These are phyloP conservation scores for Brachyptera risi DNA, from an alignment of 2,888 invertebrate species.

Conservation along the genomic window DNA sequence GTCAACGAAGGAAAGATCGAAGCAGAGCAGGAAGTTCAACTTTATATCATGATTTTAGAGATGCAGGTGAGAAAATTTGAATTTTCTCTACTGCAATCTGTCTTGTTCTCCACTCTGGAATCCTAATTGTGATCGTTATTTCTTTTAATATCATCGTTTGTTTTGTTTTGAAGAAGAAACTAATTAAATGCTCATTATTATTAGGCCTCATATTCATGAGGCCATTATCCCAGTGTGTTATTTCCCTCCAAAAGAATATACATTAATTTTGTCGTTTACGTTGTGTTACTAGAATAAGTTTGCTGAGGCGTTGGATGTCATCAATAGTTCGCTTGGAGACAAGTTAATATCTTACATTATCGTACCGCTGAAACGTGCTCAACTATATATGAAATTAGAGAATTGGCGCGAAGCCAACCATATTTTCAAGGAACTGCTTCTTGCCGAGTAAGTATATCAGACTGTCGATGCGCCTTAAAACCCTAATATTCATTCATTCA, in stretches of 20 bases:
- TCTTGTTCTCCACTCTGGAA: too few species aligned
- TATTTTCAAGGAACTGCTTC: constrained; percentile 61
- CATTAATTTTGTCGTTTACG: too few species aligned
- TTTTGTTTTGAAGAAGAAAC: too few species aligned
- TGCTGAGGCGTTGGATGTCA: constrained; percentile 72
- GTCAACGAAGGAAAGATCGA: constrained; percentile 83
- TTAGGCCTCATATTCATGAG: too few species aligned
- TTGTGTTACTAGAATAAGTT: constrained; percentile 67
- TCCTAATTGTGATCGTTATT: too few species aligned
- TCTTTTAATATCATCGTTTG: too few species aligned
- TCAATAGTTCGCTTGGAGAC: constrained; percentile 71
- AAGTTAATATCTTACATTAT: constrained; percentile 64
- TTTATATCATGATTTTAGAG: constrained; percentile 85
- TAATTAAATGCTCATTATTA: too few species aligned
- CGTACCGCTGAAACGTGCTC: constrained; percentile 62
- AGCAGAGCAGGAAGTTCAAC: constrained; percentile 88
- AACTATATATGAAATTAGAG: constrained; percentile 66
- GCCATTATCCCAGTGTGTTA: too few species aligned
- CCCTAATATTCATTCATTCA: too few species aligned
- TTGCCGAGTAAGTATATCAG: background rate
- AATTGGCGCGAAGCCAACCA: constrained; percentile 71
- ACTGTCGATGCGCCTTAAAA: too few species aligned
- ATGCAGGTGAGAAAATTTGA: constrained; percentile 32
- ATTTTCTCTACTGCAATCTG: too few species aligned
- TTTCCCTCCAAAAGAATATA: too few species aligned